These are phyloP conservation scores for Tragopan temminckii DNA, from an alignment of 2,797 vertebrate genomes.

Conservation along the genomic window DNA sequence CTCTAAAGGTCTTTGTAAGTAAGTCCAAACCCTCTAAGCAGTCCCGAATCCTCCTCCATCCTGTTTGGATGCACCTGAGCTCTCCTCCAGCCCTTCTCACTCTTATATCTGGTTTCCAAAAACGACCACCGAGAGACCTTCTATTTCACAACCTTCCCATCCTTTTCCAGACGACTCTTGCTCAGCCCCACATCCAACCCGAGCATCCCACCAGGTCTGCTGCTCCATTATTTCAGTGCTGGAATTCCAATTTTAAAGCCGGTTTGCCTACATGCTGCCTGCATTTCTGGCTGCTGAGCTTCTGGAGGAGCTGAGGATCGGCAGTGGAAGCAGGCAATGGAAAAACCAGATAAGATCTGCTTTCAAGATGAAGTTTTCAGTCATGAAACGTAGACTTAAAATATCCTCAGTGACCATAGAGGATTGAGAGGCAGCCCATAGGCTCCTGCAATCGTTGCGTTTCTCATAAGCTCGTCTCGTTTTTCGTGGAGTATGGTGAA, in stretches of 20 bases:
- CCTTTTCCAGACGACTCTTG: slow-evolving; percentile 17
- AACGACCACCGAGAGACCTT: background rate
- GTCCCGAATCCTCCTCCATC: background rate
- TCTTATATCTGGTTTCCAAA: background rate
- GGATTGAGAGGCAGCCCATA: background rate
- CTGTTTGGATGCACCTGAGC: slow-evolving; percentile 55
- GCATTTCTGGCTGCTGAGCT: slow-evolving; percentile 1
- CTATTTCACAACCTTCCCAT: background rate
- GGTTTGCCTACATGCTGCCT: background rate
- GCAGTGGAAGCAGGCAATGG: background rate
- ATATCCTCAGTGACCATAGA: background rate
- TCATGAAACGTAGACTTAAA: background rate
- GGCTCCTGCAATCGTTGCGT: background rate
- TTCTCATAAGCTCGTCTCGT: background rate
- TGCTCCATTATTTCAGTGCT: background rate
- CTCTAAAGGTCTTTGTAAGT: background rate
- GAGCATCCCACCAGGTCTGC: background rate
- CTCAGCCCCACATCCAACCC: background rate
- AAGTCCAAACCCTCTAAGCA: slow-evolving; percentile 7
- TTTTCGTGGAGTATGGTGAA: background rate
- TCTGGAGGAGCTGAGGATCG: background rate
- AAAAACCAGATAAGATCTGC: background rate
- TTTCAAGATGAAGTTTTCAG: background rate
- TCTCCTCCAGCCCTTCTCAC: background rate
- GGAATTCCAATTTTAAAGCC: background rate